These are phyloP conservation scores for Nothocercus nigrocapillus DNA, from an alignment of 2,113 vertebrate species.

Conservation along the genomic window DNA sequence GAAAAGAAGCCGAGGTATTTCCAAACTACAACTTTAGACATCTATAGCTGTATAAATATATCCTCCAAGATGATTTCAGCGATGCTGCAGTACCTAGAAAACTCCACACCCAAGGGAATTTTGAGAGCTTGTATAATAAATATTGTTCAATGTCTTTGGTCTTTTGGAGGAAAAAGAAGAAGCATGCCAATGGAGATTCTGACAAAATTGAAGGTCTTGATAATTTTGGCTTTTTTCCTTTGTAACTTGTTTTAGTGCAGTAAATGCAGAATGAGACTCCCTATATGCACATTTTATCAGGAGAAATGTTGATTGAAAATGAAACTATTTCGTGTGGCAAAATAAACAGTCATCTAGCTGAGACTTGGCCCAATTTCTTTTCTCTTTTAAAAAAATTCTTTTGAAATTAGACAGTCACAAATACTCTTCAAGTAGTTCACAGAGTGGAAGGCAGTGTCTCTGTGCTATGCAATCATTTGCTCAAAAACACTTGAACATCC, in stretches of 20 bases:
- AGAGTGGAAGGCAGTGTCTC: rapidly evolving
- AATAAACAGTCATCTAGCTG: not conserved
- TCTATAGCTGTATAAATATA: not conserved
- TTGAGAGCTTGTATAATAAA: not conserved
- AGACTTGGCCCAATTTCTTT: not conserved
- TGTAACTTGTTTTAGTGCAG: not conserved
- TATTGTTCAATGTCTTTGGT: not conserved
- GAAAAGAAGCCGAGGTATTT: not conserved
- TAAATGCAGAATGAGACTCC: not conserved
- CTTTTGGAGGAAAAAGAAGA: not conserved
- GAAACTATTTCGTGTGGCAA: not conserved
- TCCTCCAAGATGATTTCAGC: not conserved
- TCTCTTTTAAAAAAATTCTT: not conserved
- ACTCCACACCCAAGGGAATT: not conserved
- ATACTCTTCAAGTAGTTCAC: not conserved
- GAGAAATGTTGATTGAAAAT: not conserved
- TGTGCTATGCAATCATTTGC: not conserved
- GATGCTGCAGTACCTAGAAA: not conserved
- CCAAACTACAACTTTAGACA: not conserved
- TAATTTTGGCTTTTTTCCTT: not conserved
- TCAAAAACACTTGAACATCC: not conserved
- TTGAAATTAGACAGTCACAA: not conserved
- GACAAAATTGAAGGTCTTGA: not conserved
- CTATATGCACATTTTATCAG: constrained; percentile 12
- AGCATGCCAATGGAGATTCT: not conserved